A percentile compares a stretch with the other conserved stretches of the same genome.
Conservation (phyloP, 53 echinoderm and acorn worm species). For the Hippasteria phrygiana region DNA sequence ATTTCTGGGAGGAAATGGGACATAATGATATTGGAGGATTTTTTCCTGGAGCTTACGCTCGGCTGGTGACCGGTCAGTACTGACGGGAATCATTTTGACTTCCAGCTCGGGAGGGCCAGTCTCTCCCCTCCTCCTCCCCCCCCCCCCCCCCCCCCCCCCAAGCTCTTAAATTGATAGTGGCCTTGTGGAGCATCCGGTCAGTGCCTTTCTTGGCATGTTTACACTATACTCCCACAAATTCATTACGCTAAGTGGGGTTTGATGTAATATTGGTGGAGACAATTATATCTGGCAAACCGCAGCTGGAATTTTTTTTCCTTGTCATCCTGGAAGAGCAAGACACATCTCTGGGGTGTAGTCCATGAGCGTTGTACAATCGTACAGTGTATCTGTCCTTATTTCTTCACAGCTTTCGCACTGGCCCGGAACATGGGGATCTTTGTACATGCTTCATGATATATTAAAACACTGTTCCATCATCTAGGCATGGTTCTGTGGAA, state of each 20-base stretch:
- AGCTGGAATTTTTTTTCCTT: background rate
- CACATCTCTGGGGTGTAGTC: background rate
- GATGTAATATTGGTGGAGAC: slow-evolving; percentile 23
- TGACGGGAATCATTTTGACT: background rate
- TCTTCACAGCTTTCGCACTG: too few species aligned
- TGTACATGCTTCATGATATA: too few species aligned
- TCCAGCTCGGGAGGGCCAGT: background rate
- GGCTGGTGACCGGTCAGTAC: background rate
- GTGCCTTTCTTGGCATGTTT: slow-evolving; percentile 42
- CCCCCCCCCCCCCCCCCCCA: background rate
- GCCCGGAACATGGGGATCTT: too few species aligned
- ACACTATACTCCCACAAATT: slow-evolving; percentile 19
- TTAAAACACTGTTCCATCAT: too few species aligned
- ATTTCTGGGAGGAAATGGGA: background rate
- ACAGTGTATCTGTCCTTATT: too few species aligned
- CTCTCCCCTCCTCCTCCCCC: background rate
- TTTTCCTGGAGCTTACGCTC: background rate
- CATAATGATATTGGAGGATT: background rate
- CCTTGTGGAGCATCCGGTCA: slow-evolving; percentile 22
- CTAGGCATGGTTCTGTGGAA: too few species aligned
- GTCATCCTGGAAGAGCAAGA: background rate
- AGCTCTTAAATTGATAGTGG: slow-evolving; percentile 31
- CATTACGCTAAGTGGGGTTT: slow-evolving; percentile 62
- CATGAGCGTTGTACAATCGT: background rate
- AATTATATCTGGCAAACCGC: background rate